Percentiles rank a stretch among this genome's conserved stretches.
Conservation (phyloP, 2,888 invertebrate genomes). For the Gymnoscelis rufifasciata region DNA sequence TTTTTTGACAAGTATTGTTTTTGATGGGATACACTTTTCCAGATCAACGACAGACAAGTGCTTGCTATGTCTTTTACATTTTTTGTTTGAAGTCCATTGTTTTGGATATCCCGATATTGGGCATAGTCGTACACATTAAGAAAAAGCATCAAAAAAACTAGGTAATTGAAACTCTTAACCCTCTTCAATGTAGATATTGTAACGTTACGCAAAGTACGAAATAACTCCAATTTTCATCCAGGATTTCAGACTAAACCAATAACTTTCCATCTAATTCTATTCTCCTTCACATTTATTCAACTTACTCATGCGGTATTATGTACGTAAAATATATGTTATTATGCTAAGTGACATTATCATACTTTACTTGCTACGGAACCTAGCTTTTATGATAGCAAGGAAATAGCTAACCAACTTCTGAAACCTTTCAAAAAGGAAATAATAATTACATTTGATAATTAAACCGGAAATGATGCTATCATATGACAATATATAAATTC, state of each 20-base stretch:
- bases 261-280: slow-evolving; percentile 23
- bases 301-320: slow-evolving; percentile 22
- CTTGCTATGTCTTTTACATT: too few species aligned
- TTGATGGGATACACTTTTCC: too few species aligned
- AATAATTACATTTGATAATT: too few species aligned
- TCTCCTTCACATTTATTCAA: slow-evolving; percentile 16
- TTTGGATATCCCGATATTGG: too few species aligned
- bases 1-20: too few species aligned
- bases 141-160: too few species aligned
- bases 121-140: too few species aligned
- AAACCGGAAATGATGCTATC: too few species aligned
- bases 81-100: too few species aligned
- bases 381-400: background rate
- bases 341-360: slow-evolving; percentile 28
- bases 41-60: too few species aligned
- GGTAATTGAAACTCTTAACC: background rate
- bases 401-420: background rate
- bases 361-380: slow-evolving; percentile 19
- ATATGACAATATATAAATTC: too few species aligned
- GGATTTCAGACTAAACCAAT: slow-evolving; percentile 12
- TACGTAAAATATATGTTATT: slow-evolving; percentile 24
- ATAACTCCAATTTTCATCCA: background rate
- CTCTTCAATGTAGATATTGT: background rate
- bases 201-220: background rate
- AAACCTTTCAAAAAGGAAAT: too few species aligned